phyloP scores from a whole-genome alignment of 2,797 vertebrate species.

The Neomorphus geoffroyi region DNA sequence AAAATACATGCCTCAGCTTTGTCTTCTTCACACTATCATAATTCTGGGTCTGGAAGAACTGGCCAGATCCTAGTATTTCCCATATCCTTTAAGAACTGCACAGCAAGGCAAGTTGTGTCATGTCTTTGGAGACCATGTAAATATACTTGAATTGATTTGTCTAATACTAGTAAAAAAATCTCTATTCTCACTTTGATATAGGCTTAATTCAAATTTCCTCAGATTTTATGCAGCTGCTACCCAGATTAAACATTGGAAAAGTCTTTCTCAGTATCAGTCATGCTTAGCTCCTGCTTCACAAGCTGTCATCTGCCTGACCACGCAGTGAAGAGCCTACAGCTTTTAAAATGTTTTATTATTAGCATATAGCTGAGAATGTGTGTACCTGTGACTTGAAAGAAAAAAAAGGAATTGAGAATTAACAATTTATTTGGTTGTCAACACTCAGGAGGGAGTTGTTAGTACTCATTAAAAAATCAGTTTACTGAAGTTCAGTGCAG shows the following conservation, averaged over 20 bases:
- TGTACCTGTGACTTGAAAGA: neutral
- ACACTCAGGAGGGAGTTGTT: neutral
- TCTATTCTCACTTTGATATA: neutral
- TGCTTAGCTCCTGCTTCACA: neutral
- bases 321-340: neutral
- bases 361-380: neutral
- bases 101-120: neutral
- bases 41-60: neutral
- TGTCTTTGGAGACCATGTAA: neutral
- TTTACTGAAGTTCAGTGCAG: neutral
- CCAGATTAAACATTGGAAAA: neutral
- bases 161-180: fast-evolving
- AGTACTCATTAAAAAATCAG: neutral
- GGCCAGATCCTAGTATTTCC: neutral
- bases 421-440: neutral
- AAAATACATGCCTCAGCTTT: neutral
- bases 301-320: neutral
- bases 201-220: neutral
- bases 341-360: neutral
- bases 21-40: neutral
- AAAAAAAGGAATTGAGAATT: neutral
- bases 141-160: neutral
- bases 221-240: neutral
- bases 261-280: neutral
- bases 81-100: neutral